A percentile compares a stretch with the other conserved stretches of the same genome.
phyloP scores from a whole-genome alignment of 2,113 vertebrate species.

The Accipiter cooperii region DNA sequence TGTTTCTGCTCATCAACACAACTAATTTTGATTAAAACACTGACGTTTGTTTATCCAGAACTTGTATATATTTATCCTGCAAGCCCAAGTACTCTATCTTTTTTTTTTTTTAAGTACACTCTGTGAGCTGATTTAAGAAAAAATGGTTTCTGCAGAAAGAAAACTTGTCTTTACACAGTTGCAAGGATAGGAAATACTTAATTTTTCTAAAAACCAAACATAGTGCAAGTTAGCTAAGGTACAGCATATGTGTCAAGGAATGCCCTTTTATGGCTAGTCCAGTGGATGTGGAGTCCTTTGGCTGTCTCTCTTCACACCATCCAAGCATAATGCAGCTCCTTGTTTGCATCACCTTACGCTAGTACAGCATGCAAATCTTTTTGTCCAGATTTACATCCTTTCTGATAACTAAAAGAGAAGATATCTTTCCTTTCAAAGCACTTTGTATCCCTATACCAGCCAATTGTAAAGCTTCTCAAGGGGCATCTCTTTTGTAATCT shows the following conservation, averaged over 20 bases:
- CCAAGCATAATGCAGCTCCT: not conserved
- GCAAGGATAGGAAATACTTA: not conserved
- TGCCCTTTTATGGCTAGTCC: not conserved
- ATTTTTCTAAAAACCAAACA: not conserved
- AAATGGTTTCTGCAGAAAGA: not conserved
- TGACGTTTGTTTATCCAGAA: not conserved
- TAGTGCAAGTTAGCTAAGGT: not conserved
- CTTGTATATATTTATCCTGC: not conserved
- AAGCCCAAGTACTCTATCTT: not conserved
- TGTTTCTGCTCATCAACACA: not conserved
- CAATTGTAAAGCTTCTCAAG: not conserved
- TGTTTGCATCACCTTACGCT: not conserved
- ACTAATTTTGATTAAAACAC: not conserved
- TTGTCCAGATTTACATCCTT: not conserved
- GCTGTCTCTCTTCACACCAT: not conserved
- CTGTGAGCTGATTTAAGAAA: not conserved
- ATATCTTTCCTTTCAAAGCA: not conserved
- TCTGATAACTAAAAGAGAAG: not conserved
- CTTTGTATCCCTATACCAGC: not conserved
- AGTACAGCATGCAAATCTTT: not conserved
- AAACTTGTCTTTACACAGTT: not conserved
- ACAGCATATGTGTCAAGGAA: accelerated
- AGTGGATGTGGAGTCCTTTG: not conserved
- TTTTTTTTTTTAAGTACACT: not conserved
- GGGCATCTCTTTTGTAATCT: not conserved